Base-by-base conservation (phyloP, 2,113 vertebrate genomes). In the Nerophis ophidion region DNA sequence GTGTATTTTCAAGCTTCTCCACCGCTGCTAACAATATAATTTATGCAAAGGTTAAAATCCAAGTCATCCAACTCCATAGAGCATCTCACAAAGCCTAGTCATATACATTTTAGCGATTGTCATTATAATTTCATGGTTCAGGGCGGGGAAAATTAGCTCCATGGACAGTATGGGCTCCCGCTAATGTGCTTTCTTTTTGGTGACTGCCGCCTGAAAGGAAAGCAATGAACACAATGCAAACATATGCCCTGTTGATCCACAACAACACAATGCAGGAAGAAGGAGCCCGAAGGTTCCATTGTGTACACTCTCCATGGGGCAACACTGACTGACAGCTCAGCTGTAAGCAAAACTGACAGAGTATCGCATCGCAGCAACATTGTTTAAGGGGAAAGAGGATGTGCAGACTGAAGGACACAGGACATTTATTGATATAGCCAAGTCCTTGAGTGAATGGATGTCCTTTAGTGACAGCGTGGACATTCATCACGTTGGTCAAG, bases 401-500 rank as follows among this genome's bases (percentile, higher is more conserved):
- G 42, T 53, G 61, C 71, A 17, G 44, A 75, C 42, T 68, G 72
- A 83, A 81, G 84, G 83, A 83, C 79, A 74, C 45, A 45, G 78
- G 79, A 75, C 81, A 75, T 81, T 79, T 86, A 87, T 82, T 83
- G 80, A 83, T 82, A 87, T 64, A 77, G 81, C 72, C 65, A 46
- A 81, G 85, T 86, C 84, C 83, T 87, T 81, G 74, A 82, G 71
- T 79, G 68, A 60, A 77, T 75, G 72, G 72, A 77, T 66, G 81
- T 87, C 83, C 81, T 85, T 87, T 68, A 66, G 77, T 85, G 84
- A 80, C 83, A 87, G 81, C 61, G 54, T 76, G 66, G 61, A 77
- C 83, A 89, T 89, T 85, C 84, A 88, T 90, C 87, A 89, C 77
- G 53, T 76, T 75, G 81, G 73, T 81, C 85, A 85, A 71, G 81